phyloP scores from a whole-genome alignment of 2,888 invertebrate genomes.

The Eupithecia inturbata region DNA sequence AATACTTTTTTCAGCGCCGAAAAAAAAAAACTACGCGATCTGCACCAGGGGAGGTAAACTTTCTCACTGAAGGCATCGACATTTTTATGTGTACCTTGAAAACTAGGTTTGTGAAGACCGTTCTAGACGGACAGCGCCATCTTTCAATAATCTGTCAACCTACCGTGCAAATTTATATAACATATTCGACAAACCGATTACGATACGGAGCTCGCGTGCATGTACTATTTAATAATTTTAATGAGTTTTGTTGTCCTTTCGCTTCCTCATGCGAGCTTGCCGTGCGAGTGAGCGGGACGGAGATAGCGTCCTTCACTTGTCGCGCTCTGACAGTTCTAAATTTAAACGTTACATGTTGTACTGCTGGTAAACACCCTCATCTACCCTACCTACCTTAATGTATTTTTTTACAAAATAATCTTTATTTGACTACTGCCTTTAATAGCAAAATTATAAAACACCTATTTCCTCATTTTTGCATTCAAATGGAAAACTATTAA shows the following conservation, averaged over 20 bases:
- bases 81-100: too few species aligned
- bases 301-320: conserved; percentile 77
- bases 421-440: not conserved
- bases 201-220: conserved; percentile 71
- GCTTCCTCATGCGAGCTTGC: not conserved
- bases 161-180: conserved; percentile 51
- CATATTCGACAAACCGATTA: conserved; percentile 50
- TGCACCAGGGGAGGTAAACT: too few species aligned
- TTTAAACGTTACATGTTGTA: conserved; percentile 24
- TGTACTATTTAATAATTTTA: conserved; percentile 68
- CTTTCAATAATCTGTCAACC: too few species aligned
- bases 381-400: not conserved
- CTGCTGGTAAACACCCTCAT: conserved; percentile 6
- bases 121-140: too few species aligned
- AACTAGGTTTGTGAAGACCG: too few species aligned
- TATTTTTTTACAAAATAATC: not conserved
- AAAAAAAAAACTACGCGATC: too few species aligned
- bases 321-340: conserved; percentile 54
- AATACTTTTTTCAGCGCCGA: too few species aligned
- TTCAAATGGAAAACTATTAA: not conserved
- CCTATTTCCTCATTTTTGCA: not conserved
- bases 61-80: too few species aligned
- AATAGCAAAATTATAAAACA: not conserved
- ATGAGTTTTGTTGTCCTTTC: conserved; percentile 48
- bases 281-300: conserved; percentile 53